These are phyloP conservation scores for Trilocha varians DNA, from an alignment of 2,888 invertebrate species.

Conservation along the genomic window DNA sequence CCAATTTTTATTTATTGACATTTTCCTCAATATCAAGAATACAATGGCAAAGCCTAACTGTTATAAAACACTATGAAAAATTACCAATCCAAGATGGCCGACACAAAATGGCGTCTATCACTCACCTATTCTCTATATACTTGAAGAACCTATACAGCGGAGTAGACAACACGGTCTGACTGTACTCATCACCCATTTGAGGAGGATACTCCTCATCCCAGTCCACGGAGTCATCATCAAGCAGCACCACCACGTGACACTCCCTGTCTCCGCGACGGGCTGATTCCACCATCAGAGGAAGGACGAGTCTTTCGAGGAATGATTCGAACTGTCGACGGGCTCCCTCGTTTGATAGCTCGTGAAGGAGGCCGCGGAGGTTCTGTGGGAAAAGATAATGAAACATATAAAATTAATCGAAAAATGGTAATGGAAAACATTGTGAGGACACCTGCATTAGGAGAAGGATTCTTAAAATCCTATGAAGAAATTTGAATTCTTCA, in stretches of 20 bases:
- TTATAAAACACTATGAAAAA: no score
- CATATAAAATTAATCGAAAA: no score
- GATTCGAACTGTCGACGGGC: conserved; percentile 97
- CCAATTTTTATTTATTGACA: no score
- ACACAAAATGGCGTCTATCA: no score
- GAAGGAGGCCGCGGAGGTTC: conserved; percentile 95
- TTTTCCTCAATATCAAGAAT: no score
- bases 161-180: conserved; percentile 96
- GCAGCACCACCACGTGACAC: conserved; percentile 94
- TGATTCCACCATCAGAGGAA: conserved; percentile 96
- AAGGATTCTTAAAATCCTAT: no score
- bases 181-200: conserved; percentile 99
- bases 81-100: no score
- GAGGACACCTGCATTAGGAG: no score
- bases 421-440: no score
- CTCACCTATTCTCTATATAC: conserved; percentile 92
- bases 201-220: conserved; percentile 99
- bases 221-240: conserved; percentile 96
- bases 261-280: conserved; percentile 94
- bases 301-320: conserved; percentile 94
- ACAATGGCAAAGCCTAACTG: no score
- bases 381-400: conserved; percentile 46
- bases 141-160: conserved; percentile 98
- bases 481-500: no score
- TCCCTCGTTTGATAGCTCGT: conserved; percentile 99